Base-by-base conservation (phyloP, 1,140 invertebrate genomes). In the Leptopilina clavipes region DNA sequence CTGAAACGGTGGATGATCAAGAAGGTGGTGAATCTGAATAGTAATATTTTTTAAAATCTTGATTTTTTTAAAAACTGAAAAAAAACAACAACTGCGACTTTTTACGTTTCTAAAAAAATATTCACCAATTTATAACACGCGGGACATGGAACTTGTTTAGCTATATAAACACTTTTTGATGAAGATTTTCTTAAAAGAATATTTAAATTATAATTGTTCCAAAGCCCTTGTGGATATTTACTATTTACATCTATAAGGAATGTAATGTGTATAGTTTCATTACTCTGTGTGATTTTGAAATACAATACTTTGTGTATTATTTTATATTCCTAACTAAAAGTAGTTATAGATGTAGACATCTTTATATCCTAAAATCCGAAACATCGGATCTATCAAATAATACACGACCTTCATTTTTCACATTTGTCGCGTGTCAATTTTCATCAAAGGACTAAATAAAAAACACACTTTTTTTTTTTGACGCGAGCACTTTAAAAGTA, bases 261-360 rank as follows among this genome's bases (percentile, higher is more conserved):
- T 65, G 59, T 65, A 65, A 65, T 65, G 59, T 65, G 59, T 65
- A 65, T 65, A 65, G 22, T 65, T 65, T 65, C 59, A 65, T 65
- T 31, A 31, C 25, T 65, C 59, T 65, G 59, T 65, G 59, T 65
- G 59, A 65, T 65, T 65, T 40, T 65, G 19, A 65, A 65, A 65
- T 65, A 65, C 59, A 65, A 65, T 65, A 65, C 59, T 65, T 31
- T 22, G 59, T 65, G 59, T 65, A 65, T 59, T 59, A 59, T 65
- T 65, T 65, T 65, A 65, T 65, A 65, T 31, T 65, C 59, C 59
- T 52, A 52, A 40, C 17, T 31, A 25, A 31, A 22, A 65, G 8
- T 65, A 65, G 25, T n/a, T 40, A 65, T 65, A 37, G 59, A 65
- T 65, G 59, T 65, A 65, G 48, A 31, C 25, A 40, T 65, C 25